These are phyloP conservation scores for Pipa parva DNA, from an alignment of 2,113 vertebrate genomes.

Conservation along the genomic window DNA sequence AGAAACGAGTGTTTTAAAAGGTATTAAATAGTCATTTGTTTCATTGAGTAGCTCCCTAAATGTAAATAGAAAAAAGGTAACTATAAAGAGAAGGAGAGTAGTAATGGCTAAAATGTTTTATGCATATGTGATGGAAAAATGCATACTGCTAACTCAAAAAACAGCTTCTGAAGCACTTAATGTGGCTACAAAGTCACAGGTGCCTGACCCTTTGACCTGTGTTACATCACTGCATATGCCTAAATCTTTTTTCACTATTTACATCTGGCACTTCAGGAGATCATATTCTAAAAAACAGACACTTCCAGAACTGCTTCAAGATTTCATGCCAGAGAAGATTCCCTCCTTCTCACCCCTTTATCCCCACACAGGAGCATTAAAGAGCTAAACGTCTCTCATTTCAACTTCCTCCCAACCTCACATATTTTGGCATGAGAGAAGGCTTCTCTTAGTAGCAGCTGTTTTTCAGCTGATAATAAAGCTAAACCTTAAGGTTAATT, in stretches of 20 bases:
- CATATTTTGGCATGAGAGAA: slow-evolving; percentile 56
- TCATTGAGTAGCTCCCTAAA: neutral
- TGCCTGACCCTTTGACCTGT: slow-evolving; percentile 59
- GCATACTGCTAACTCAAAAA: slow-evolving; percentile 63
- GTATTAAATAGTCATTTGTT: neutral
- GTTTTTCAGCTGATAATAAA: slow-evolving; percentile 72
- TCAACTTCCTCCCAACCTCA: slow-evolving; percentile 63
- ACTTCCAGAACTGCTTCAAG: slow-evolving; percentile 61
- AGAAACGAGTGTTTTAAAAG: too few relatives aligned
- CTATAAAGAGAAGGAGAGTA: slow-evolving; percentile 55
- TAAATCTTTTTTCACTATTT: slow-evolving; percentile 58
- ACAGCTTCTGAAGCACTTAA: slow-evolving; percentile 69
- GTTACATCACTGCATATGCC: slow-evolving; percentile 58
- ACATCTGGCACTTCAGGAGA: slow-evolving; percentile 57
- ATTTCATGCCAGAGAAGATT: slow-evolving; percentile 60
- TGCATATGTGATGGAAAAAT: slow-evolving; percentile 73
- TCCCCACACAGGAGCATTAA: slow-evolving; percentile 71
- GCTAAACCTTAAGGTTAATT: slow-evolving; percentile 58
- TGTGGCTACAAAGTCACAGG: slow-evolving; percentile 66
- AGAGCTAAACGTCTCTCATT: slow-evolving; percentile 65
- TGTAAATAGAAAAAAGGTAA: slow-evolving; percentile 31
- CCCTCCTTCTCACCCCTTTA: slow-evolving; percentile 65
- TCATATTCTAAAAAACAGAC: slow-evolving; percentile 65
- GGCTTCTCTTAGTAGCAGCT: slow-evolving; percentile 59
- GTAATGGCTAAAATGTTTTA: slow-evolving; percentile 69